Evolutionary conservation across 2,888 invertebrate genomes (phyloP).

Genomic region (Buathra laborator): DNA sequence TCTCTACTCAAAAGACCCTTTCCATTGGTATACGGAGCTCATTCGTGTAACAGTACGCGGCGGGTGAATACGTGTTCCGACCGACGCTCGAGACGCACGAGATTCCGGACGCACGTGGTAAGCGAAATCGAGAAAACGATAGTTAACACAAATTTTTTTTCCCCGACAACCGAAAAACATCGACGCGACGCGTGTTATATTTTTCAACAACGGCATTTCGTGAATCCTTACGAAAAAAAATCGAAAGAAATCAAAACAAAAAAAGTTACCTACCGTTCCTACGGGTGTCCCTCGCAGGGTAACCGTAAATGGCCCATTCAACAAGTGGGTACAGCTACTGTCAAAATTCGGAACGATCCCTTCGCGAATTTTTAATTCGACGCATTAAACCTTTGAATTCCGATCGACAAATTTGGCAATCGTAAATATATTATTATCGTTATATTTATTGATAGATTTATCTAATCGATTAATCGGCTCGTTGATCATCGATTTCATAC

Average conservation of each 20-base stretch:
- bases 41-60: conserved; percentile 75
- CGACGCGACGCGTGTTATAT: neutral
- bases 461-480: neutral
- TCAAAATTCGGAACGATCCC: conserved; percentile 57
- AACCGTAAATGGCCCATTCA: conserved; percentile 50
- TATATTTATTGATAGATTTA: neutral
- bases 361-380: neutral
- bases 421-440: neutral
- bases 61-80: conserved; percentile 66
- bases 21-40: conserved; percentile 76
- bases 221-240: too few relatives aligned
- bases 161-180: neutral
- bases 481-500: neutral
- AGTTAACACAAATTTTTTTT: conserved; percentile 20
- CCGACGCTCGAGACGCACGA: conserved; percentile 47
- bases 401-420: neutral
- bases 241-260: too few relatives aligned
- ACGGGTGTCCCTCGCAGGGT: neutral
- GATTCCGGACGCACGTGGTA: conserved; percentile 68
- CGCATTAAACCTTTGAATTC: neutral
- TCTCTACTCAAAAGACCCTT: conserved; percentile 73
- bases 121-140: conserved; percentile 34
- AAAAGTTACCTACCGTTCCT: neutral
- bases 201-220: too few relatives aligned
- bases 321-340: conserved; percentile 71